Percentiles rank a stretch among this genome's conserved stretches.
phyloP scores from a whole-genome alignment of 1,140 invertebrate genomes.

The Ceratitis capitata region DNA sequence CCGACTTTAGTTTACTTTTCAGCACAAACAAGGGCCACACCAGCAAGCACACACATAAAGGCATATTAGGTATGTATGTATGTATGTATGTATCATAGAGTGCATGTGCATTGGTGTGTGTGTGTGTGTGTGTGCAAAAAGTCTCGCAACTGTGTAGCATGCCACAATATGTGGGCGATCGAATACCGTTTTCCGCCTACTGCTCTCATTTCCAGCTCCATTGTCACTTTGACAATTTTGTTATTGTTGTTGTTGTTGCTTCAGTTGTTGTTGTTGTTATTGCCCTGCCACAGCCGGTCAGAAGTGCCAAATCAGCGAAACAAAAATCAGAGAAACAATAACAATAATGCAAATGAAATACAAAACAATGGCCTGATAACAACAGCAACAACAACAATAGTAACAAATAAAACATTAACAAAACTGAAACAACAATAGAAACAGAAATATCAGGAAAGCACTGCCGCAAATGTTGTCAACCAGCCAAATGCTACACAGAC shows the following conservation, averaged over 20 bases:
- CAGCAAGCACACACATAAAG: not conserved
- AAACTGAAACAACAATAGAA: no score
- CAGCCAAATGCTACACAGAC: not conserved
- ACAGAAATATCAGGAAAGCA: no score
- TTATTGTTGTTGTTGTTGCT: not conserved
- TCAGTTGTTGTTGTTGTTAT: not conserved
- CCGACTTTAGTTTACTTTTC: constrained; percentile 4
- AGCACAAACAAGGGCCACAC: not conserved
- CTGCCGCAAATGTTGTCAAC: not conserved
- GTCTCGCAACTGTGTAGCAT: not conserved
- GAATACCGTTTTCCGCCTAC: not conserved
- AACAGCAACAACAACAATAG: not conserved
- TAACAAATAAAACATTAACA: no score
- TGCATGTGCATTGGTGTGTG: not conserved
- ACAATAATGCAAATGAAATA: not conserved
- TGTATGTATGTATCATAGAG: not conserved
- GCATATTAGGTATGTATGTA: no score
- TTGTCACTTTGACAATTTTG: not conserved
- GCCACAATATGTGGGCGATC: not conserved
- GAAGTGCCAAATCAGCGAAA: not conserved
- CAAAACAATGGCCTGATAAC: not conserved
- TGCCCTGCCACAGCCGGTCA: not conserved
- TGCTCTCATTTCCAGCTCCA: not conserved
- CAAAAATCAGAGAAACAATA: not conserved
- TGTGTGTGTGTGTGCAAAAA: not conserved